Base-by-base conservation (phyloP, 2,113 vertebrate species). In the Myiagra hebetior region DNA sequence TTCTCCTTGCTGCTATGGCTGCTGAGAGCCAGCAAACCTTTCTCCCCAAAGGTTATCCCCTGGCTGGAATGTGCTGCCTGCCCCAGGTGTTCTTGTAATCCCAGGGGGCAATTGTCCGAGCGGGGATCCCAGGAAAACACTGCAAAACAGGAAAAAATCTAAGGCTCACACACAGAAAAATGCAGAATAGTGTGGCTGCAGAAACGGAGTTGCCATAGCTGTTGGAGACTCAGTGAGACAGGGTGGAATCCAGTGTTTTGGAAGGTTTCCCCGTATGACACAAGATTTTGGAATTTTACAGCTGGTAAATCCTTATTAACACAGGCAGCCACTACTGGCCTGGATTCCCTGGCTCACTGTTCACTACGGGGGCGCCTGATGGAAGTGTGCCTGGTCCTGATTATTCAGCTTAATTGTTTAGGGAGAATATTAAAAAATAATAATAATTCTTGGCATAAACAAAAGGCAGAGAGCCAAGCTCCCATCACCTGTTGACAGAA, bases 161-260 rank as follows among this genome's bases (percentile, higher is more conserved):
- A 98, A 97, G 97, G 96, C 91, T 91, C 88, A 57, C 59, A 27
- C 59, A 80, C 82, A 97, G 83, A 95, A 97, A 97, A 97, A 97
- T 96, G 98, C 91, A 96, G 53, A 60, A 90, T 94, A 94, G 95
- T 86, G 97, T 92, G 89, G 96, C 96, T 94, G 97, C 96, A 97
- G 97, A 91, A 97, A 94, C 1, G 37, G 80, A 97, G 98, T 98
- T 98, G 97, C 98, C 97, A 98, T 98, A 98, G 97, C 96, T 97
- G 49, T 94, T 59, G 80, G 92, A 91, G 97, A 94, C 97, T 98
- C 96, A 93, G 92, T 13, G 89, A 92, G 97, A 97, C 98, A 97
- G 98, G 98, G 98, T 90, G 97, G 98, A 97, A 97, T 98, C 98
- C 98, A 98, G 97, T 99, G 98, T 99, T 99, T 99, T 99, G 99